Base-by-base conservation (phyloP, 92 coral and sea anemone genomes). In the Ricordea florida region DNA sequence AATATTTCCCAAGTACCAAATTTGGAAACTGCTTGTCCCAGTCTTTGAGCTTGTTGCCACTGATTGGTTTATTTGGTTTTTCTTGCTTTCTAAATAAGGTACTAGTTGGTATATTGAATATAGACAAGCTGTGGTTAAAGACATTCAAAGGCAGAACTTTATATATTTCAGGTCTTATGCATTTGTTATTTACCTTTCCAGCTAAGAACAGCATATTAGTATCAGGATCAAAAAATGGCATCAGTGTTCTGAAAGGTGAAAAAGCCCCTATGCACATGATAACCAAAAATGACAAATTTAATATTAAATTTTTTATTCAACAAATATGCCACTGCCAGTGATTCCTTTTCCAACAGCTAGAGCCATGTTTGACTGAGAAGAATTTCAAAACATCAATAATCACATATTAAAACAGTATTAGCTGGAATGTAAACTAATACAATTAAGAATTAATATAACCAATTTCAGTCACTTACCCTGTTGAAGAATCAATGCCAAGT, bases 141-240 rank as follows among this genome's bases (percentile, higher is more conserved):
- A n/a, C n/a, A 7, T 10, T 3, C 14, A 1, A 0, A 16, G 4
- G 38, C 6, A 57, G 52, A 25, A 22, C 13, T 27, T 24, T 26
- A 28, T 26, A 36, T 4, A 49, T 34, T 26, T 13, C 16, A 27
- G 22, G 4, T 17, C 21, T 1, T 11, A 22, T 36, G 29, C 37
- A n/a, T n/a, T n/a, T n/a, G n/a, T n/a, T n/a, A n/a, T n/a, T 11
- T 91, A 94, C 98, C 98, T 94, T 91, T 62, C 92, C 93, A 31
- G 98, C 92, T 48, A 94, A 46, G 44, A 94, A 74, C 78, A 94
- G 61, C 94, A 94, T 91, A 56, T 88, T 90, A 46, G 94, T 87
- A 62, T 94, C 98, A 59, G 83, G 85, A 66, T 94, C 98, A 87
- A 81, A 90, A 73, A 94, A 94, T 62, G 92, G 91, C 98, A 94